Evolutionary conservation across 2,888 invertebrate genomes (phyloP).

Genomic region (Unio pictorum): DNA sequence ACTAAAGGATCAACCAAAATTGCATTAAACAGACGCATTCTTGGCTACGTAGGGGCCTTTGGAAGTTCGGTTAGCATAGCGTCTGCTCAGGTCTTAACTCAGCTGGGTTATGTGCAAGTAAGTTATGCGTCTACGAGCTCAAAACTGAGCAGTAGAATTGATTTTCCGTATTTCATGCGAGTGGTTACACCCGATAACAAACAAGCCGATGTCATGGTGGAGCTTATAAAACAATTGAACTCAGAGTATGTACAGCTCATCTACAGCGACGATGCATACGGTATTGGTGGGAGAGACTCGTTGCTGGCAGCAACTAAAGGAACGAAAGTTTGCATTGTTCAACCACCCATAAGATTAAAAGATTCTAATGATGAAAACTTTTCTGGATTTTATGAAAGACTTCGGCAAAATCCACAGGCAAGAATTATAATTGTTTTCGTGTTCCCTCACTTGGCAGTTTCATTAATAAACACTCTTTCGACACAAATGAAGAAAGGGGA

Average conservation of each 20-base stretch:
- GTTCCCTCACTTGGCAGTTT: constrained; percentile 12
- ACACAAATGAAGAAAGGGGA: constrained; percentile 17
- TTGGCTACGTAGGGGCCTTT: constrained; percentile 1
- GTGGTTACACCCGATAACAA: background rate
- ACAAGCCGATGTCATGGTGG: background rate
- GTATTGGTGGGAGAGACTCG: background rate
- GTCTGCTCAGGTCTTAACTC: background rate
- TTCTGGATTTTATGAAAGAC: constrained; percentile 10
- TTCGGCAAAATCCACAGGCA: constrained; percentile 20
- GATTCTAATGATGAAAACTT: constrained; percentile 10
- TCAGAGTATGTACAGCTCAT: constrained; percentile 2
- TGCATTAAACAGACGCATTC: background rate
- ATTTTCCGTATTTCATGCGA: background rate
- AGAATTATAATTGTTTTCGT: constrained; percentile 31
- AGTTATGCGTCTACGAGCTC: background rate
- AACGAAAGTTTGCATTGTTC: constrained; percentile 4
- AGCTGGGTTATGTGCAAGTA: background rate
- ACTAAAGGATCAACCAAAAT: background rate
- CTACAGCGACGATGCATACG: background rate
- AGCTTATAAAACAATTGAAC: background rate
- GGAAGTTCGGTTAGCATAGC: background rate
- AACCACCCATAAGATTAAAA: constrained; percentile 10
- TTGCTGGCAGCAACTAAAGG: background rate
- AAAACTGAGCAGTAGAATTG: background rate
- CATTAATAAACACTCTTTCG: constrained; percentile 7